Evolutionary conservation across 2,113 vertebrate genomes (phyloP), one percentile per base, ranked within the genome.

Genomic region (Clinocottus analis): DNA sequence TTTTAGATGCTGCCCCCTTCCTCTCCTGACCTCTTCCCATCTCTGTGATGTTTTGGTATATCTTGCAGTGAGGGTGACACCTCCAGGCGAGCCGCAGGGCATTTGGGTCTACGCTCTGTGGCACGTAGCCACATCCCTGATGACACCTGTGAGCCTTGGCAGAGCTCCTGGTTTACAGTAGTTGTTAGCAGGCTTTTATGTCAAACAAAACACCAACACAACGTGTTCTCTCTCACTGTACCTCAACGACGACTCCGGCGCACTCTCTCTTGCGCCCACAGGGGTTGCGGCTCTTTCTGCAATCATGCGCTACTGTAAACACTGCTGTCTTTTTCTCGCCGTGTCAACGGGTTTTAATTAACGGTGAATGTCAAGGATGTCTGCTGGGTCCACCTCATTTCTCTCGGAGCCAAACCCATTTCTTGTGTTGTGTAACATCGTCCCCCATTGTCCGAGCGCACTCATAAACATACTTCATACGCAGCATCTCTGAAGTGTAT

Each of bases 391-490:
- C 74, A 71, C 70, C 89, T 87, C 89, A 56, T 80, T 75, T 81
- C 87, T 89, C 84, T 87, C 82, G 3, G 67, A 85, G 84, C 80
- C 86, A 80, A 90, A 84, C 83, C 77, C 77, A 74, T 92, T 90
- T 88, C 92, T 93, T 93, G 88, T 89, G 91, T 93, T 92, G 91
- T 91, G 93, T 87, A 92, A 93, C 89, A 80, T 51, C 25, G 76
- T 69, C 79, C 80, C n/a, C 83, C 83, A 84, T 91, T 92, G 90
- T 93, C 84, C 69, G 4, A 67, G 82, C 83, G 1, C 85, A 83
- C 91, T 92, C 89, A 85, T 91, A 93, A 92, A 92, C 89, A 92
- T 89, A 90, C 93, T 94, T 91, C 90, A 94, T 90, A 79, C 53
- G 63, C 91, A 80, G 87, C 90, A 81, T 92, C 91, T 92, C 92